phyloP scores from a whole-genome alignment of 2,888 invertebrate species.

The Metallyticus violacea region DNA sequence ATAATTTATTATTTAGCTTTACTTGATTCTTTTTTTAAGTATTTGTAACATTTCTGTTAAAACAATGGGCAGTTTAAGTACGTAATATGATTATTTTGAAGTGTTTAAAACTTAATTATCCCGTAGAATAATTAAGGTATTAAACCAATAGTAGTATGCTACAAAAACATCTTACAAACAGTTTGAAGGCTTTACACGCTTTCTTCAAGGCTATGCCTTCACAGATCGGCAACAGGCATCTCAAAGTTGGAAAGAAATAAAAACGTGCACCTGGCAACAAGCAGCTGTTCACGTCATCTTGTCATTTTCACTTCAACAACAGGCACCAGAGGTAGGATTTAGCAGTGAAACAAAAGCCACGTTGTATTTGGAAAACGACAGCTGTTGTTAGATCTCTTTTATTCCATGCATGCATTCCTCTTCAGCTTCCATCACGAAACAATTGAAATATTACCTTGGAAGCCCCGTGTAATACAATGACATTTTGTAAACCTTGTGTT shows the following conservation, averaged over 20 bases:
- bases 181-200: too few species aligned
- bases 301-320: neutral
- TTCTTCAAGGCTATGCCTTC: neutral
- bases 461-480: neutral
- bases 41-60: too few species aligned
- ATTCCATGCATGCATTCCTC: neutral
- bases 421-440: neutral
- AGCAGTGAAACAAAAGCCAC: neutral
- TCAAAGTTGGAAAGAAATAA: neutral
- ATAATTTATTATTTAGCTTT: too few species aligned
- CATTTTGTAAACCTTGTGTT: neutral
- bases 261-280: too few species aligned
- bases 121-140: too few species aligned
- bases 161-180: too few species aligned
- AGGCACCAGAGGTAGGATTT: neutral
- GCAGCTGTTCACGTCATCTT: neutral
- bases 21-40: too few species aligned
- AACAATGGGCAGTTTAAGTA: too few species aligned
- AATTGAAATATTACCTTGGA: neutral
- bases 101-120: too few species aligned
- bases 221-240: neutral
- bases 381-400: neutral
- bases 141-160: too few species aligned
- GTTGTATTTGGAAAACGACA: neutral
- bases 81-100: too few species aligned